Conservation (phyloP, 2,888 invertebrate species). For the Tyria jacobaeae region DNA sequence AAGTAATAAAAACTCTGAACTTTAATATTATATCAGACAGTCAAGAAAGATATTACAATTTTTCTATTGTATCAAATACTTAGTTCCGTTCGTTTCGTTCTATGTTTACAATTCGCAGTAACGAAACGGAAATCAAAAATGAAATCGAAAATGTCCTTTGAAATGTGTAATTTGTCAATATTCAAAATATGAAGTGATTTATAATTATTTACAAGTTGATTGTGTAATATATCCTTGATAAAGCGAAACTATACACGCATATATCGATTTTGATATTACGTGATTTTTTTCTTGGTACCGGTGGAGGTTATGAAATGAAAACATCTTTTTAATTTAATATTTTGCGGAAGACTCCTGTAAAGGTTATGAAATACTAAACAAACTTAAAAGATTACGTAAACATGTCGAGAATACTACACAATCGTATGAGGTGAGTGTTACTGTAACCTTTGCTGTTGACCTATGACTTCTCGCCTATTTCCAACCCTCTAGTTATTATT, state of each 20-base stretch:
- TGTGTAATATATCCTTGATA: constrained; percentile 71
- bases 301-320: constrained; percentile 78
- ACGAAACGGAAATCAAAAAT: constrained; percentile 46
- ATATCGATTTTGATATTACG: constrained; percentile 57
- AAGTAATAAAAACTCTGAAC: not conserved
- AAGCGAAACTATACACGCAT: constrained; percentile 53
- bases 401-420: constrained; percentile 83
- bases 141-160: constrained; percentile 64
- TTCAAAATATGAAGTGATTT: constrained; percentile 79
- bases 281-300: constrained; percentile 64
- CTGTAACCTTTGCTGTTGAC: constrained; percentile 27
- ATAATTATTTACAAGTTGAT: constrained; percentile 79
- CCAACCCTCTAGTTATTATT: constrained; percentile 17
- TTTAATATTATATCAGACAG: not conserved
- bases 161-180: constrained; percentile 67
- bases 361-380: constrained; percentile 70
- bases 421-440: constrained; percentile 73
- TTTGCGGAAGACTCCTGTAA: constrained; percentile 50
- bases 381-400: constrained; percentile 68
- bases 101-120: constrained; percentile 12
- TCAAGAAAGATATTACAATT: too few relatives aligned
- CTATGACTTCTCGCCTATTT: constrained; percentile 24
- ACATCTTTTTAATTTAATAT: constrained; percentile 51
- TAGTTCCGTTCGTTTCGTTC: too few relatives aligned
- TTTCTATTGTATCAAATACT: not conserved